Base-by-base conservation (phyloP, 1,140 invertebrate species). In the Acromyrmex heyeri region DNA sequence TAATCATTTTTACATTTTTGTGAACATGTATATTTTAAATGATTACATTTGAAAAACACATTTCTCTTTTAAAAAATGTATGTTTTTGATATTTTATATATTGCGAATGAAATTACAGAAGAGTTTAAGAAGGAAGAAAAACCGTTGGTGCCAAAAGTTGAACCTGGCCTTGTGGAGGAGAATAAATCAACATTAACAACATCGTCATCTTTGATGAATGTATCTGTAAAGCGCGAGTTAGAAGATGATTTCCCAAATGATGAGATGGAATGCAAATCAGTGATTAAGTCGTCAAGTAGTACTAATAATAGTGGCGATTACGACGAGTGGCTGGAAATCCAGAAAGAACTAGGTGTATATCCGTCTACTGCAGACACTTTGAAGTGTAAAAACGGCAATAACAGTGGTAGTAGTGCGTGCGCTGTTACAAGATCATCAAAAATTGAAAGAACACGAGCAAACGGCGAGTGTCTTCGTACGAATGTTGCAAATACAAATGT, bases 251-350 rank as follows among this genome's bases (percentile, higher is more conserved):
- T 93, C 55, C 86, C 93, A 8, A 92, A 92, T 65, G 93, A 94
- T 21, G 93, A 93, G 2, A 88, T 91, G 10, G 93, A 94, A 69
- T 94, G 93, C 67, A 95, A 94, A 82, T 83, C 90, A 38, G 61
- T 91, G 62, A 88, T 93, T 27, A 94, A 94, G 65, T 91, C 94
- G 18, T 90, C 93, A n/a, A 94, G 91, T 82, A 94, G 93, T 85
- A 90, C 93, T 14, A 50, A 50, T 16, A 50, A 50, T 50, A 94
- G 92, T 53, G 95, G 95, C 64, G 95, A 96, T 86, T 97, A 96
- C 86, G 97, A 97, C 91, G 96, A 97, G 89, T 97, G 97, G 97
- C 94, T 96, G 5, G 97, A 96, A 69, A 96, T 97, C 44, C 97
- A 97, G 88, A 96, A 96, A 77, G 97, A 97, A 91, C 93, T 97